Evolutionary conservation across 2,113 vertebrate genomes (phyloP), one percentile per base, ranked within the genome.

Genomic region (Hydropotes inermis): DNA sequence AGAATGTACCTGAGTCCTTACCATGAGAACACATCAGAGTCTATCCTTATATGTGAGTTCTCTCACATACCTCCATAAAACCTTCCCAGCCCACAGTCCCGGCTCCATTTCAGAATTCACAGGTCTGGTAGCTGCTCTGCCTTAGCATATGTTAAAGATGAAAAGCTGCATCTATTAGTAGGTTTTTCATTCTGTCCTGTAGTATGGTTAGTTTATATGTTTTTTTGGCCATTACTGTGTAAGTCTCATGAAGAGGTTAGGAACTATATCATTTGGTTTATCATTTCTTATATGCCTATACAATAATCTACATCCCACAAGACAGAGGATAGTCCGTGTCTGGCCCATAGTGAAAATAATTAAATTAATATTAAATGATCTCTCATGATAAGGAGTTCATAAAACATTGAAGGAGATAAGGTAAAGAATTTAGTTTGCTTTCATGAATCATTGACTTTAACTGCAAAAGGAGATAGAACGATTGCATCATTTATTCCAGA

Each of bases 311-410:
- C 60, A 27, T 3, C 14, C 28, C 23, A 39, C 14, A 28, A 57
- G 47, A 92, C 30, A 70, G 15, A 91, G 4, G n/a, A 58, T 55
- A 27, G 12, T 43, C 13, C 0, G 5, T 79, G 23, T 45, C 54
- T 74, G 33, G 43, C 27, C 25, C 28, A 45, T 7, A 57, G 17
- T 52, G 33, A 81, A 97, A 89, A 33, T 47, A 52, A 81, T 50
- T 13, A 60, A 94, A 74, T 87, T 79, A 70, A 95, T 50, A 25
- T 4, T 88, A 52, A 82, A 57, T 93, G 33, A 28, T 70, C 12
- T 47, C 19, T 25, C 8, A 39, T 58, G 3, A 58, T 89, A 85
- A 86, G 36, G n/a, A 79, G 6, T 88, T 95, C 30, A 91, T 67
- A 84, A 95, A 78, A 25, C 43, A 47, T 19, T 54, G 25, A 33